phyloP scores from a whole-genome alignment of 2,888 invertebrate genomes.

The Nineta flava region DNA sequence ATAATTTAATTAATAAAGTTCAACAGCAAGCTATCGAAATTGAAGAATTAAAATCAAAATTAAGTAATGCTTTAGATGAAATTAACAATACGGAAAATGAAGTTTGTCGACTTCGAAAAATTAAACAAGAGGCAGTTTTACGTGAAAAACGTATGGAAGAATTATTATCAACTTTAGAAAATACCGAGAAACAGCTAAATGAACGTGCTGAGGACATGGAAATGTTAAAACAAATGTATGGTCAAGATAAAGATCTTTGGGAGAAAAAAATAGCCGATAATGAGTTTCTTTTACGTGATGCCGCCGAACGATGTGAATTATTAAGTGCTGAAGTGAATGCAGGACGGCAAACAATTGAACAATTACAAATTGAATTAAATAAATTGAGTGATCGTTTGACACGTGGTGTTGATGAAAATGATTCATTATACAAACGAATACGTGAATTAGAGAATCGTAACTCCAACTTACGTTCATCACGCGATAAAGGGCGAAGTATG shows the following conservation, averaged over 20 bases:
- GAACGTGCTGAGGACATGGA: slow-evolving; percentile 48
- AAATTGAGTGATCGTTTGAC: slow-evolving; percentile 48
- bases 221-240: slow-evolving; percentile 40
- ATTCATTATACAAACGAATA: slow-evolving; percentile 50
- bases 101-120: slow-evolving; percentile 50
- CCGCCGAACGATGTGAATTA: slow-evolving; percentile 45
- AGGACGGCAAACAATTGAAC: slow-evolving; percentile 47
- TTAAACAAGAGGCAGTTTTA: slow-evolving; percentile 50
- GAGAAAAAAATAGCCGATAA: slow-evolving; percentile 45
- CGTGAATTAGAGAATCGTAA: slow-evolving; percentile 50
- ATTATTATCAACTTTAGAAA: slow-evolving; percentile 54
- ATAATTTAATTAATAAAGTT: slow-evolving; percentile 1
- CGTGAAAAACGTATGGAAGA: slow-evolving; percentile 66
- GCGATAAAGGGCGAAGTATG: slow-evolving; percentile 47
- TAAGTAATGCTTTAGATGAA: slow-evolving; percentile 44
- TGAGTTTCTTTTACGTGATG: slow-evolving; percentile 49
- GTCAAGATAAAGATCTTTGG: slow-evolving; percentile 48
- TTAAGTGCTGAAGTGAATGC: slow-evolving; percentile 48
- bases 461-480: slow-evolving; percentile 30
- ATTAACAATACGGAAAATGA: slow-evolving; percentile 54
- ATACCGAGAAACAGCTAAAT: slow-evolving; percentile 59
- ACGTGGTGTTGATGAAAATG: slow-evolving; percentile 62
- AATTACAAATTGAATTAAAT: slow-evolving; percentile 49
- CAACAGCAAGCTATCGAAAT: slow-evolving; percentile 29
- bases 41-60: slow-evolving; percentile 51